Conservation (phyloP, 2,113 vertebrate species). For the Hyla sarda region DNA sequence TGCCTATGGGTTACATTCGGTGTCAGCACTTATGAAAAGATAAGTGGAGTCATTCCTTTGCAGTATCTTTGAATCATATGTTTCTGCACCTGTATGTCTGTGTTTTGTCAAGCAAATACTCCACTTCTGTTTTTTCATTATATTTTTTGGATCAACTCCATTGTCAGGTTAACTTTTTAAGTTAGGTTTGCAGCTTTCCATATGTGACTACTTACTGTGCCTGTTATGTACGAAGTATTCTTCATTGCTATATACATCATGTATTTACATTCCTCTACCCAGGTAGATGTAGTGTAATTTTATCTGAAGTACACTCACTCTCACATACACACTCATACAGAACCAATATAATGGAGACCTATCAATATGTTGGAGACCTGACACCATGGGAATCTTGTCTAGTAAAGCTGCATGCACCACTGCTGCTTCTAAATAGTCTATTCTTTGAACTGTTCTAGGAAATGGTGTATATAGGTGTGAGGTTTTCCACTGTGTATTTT, state of each 20-base stretch:
- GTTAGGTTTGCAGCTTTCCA: neutral
- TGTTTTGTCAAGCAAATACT: neutral
- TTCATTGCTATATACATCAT: neutral
- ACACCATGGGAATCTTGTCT: neutral
- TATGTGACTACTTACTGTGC: neutral
- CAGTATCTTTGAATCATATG: neutral
- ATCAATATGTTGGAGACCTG: neutral
- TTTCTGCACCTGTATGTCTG: neutral
- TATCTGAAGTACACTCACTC: neutral
- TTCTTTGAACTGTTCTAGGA: neutral
- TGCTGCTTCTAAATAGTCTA: neutral
- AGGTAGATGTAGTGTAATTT: neutral
- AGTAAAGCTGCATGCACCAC: too few relatives aligned
- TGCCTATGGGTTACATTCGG: constrained; percentile 25
- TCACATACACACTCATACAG: too few relatives aligned
- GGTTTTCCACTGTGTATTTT: neutral
- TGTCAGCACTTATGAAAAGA: constrained; percentile 3
- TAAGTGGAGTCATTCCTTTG: neutral
- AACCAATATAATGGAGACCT: too few relatives aligned
- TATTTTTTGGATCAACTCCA: neutral
- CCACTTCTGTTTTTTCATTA: neutral
- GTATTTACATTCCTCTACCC: neutral
- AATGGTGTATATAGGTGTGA: neutral
- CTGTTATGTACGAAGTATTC: too few relatives aligned
- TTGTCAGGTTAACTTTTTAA: neutral